Base-by-base conservation (phyloP, 2,888 invertebrate genomes). In the Sycophila texana region DNA sequence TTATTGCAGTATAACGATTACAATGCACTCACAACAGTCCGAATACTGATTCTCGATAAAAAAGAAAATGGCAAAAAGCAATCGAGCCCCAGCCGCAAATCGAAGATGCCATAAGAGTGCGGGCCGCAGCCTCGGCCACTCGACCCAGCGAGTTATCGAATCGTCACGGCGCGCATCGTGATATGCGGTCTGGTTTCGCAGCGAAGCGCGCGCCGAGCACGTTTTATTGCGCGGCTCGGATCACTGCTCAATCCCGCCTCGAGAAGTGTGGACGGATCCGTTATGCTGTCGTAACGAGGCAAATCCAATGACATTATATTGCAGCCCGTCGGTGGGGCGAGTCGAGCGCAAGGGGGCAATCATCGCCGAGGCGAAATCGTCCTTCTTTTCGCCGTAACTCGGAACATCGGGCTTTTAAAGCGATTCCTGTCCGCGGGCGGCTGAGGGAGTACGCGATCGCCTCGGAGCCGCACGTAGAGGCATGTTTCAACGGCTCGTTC, bases 351-450 rank as follows among this genome's bases (percentile, higher is more conserved):
- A 30, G 49, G 39, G 55, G 53, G 73, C 60, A 79, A 79, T 79
- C 79, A 72, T 66, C 53, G 71, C 14, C 4, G 5, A 58, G 22
- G 77, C 60, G n/a, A 77, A 77, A 77, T 77, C 71, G 77, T 30
- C 66, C 77, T 67, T 30, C n/a, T n/a, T 30, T 49, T 14, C 18
- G 51, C 30, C 61, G 39, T 66, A 61, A 74, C 67, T 76, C 68
- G 65, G 65, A 18, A 73, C 73, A 77, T 77, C 67, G 67, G 55
- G 75, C 70, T 71, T 79, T 79, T 71, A 74, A 74, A 80, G 76
- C 76, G 72, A 80, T 80, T 80, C 74, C 67, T 68, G 68, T 77
- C 63, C 65, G 65, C 77, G 74, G 74, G 81, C 77, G 47, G 20
- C 16, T 12, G 47, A 53, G 53, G 39, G 30, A 55, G 53, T 22